These are phyloP conservation scores for Glaucopsyche alexis DNA, from an alignment of 2,888 invertebrate genomes.

Conservation along the genomic window DNA sequence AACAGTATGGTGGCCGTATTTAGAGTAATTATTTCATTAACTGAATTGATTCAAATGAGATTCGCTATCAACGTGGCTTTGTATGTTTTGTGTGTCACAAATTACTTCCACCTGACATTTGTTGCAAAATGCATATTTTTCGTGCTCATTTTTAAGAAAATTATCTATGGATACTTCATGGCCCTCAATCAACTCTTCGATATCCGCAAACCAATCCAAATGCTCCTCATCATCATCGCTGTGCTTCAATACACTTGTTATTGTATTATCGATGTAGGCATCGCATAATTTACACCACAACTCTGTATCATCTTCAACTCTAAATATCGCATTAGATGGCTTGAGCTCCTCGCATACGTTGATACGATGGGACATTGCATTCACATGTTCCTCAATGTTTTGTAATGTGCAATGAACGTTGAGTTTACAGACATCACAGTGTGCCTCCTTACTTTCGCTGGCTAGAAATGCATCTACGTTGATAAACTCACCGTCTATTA, in stretches of 20 bases:
- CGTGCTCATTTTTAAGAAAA: conserved; percentile 54
- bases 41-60: conserved; percentile 52
- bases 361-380: conserved; percentile 50
- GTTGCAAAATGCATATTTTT: conserved; percentile 55
- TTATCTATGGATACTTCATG: conserved; percentile 52
- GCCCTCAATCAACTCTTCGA: conserved; percentile 53
- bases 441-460: conserved; percentile 52
- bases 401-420: conserved; percentile 49
- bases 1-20: background rate
- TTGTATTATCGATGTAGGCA: conserved; percentile 52
- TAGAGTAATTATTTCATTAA: conserved; percentile 38
- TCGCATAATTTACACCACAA: conserved; percentile 59
- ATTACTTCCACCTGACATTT: conserved; percentile 53
- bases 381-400: conserved; percentile 57
- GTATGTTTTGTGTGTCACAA: conserved; percentile 50
- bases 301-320: conserved; percentile 50
- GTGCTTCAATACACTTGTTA: conserved; percentile 53
- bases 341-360: conserved; percentile 55
- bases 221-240: conserved; percentile 54
- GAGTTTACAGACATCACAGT: conserved; percentile 55
- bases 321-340: conserved; percentile 56
- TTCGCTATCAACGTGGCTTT: conserved; percentile 54
- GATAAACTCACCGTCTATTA: conserved; percentile 60
- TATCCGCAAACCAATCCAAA: conserved; percentile 56
- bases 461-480: conserved; percentile 53